phyloP scores from a whole-genome alignment of 2,113 vertebrate genomes.

The Nerophis ophidion region DNA sequence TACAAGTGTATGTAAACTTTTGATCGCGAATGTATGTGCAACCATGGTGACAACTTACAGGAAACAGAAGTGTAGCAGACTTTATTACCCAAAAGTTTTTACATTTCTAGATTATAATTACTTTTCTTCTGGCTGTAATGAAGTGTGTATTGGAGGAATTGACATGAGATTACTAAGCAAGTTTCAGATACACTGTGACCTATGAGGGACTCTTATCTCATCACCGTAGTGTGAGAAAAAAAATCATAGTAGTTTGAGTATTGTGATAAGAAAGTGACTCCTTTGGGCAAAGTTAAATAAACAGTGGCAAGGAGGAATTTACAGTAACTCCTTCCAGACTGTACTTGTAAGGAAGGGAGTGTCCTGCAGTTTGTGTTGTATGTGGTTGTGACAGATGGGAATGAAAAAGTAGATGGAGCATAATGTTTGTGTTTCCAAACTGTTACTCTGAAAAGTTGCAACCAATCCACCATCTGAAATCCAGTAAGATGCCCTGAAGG shows the following conservation, averaged over 20 bases:
- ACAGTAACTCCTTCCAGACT: constrained; percentile 17
- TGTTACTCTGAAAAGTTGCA: constrained; percentile 25
- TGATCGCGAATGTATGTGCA: no score
- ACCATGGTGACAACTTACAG: no score
- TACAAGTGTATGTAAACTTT: no score
- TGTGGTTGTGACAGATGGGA: constrained; percentile 37
- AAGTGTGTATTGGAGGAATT: constrained; percentile 4
- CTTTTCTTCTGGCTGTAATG: not conserved
- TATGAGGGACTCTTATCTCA: not conserved
- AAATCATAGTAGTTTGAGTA: constrained; percentile 11
- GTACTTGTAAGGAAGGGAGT: constrained; percentile 48
- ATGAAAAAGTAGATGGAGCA: constrained; percentile 51
- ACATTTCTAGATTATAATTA: not conserved
- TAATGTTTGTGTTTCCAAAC: constrained; percentile 47
- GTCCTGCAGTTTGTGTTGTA: constrained; percentile 25
- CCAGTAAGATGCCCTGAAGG: constrained; percentile 30
- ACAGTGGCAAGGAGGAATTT: constrained; percentile 33
- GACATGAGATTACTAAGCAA: not conserved
- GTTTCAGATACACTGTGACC: constrained; percentile 14
- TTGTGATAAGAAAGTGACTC: constrained; percentile 31
- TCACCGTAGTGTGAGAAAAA: constrained; percentile 10
- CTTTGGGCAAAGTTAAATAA: constrained; percentile 18
- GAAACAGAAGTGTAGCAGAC: no score
- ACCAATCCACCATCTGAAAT: constrained; percentile 41
- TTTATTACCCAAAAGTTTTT: not conserved